Evolutionary conservation across 1,140 invertebrate species (phyloP).

Genomic region (Dendroctonus valens): DNA sequence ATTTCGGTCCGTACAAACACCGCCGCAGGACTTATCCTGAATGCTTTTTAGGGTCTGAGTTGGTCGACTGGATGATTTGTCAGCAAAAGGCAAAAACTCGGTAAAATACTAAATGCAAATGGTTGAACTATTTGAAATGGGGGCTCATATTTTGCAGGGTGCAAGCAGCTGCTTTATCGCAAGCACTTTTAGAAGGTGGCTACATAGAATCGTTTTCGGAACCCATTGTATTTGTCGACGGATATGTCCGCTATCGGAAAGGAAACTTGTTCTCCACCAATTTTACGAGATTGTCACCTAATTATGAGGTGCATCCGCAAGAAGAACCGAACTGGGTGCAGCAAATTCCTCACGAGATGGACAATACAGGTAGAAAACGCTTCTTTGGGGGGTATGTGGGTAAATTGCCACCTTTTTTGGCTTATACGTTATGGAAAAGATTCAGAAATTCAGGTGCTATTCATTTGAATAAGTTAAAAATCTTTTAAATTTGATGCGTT

Average conservation of each 20-base stretch:
- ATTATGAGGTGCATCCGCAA: slow-evolving; percentile 42
- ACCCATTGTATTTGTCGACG: slow-evolving; percentile 53
- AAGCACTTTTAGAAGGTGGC: slow-evolving; percentile 75
- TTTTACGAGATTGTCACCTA: slow-evolving; percentile 30
- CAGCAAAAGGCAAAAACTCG: slow-evolving; percentile 64
- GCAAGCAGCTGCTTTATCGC: slow-evolving; percentile 77
- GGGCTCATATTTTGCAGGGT: slow-evolving; percentile 55
- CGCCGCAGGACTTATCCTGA: slow-evolving; percentile 65
- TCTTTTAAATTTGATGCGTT: too few relatives aligned
- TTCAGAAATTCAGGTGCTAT: too few relatives aligned
- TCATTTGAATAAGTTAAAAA: too few relatives aligned
- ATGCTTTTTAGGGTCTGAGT: slow-evolving; percentile 68
- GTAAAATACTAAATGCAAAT: slow-evolving; percentile 42
- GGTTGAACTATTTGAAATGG: background rate
- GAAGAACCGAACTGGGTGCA: slow-evolving; percentile 70
- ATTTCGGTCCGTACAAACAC: slow-evolving; percentile 64
- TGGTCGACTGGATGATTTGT: slow-evolving; percentile 75
- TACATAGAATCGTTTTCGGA: slow-evolving; percentile 68
- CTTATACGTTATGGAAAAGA: too few relatives aligned
- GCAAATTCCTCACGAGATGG: slow-evolving; percentile 63
- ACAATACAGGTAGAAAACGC: slow-evolving; percentile 51
- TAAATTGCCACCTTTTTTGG: background rate
- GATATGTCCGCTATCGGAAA: slow-evolving; percentile 60
- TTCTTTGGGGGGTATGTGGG: slow-evolving; percentile 2
- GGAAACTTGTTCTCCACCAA: slow-evolving; percentile 42